Evolutionary conservation across 2,113 vertebrate genomes (phyloP).

Genomic region (Spizaetus ornatus): DNA sequence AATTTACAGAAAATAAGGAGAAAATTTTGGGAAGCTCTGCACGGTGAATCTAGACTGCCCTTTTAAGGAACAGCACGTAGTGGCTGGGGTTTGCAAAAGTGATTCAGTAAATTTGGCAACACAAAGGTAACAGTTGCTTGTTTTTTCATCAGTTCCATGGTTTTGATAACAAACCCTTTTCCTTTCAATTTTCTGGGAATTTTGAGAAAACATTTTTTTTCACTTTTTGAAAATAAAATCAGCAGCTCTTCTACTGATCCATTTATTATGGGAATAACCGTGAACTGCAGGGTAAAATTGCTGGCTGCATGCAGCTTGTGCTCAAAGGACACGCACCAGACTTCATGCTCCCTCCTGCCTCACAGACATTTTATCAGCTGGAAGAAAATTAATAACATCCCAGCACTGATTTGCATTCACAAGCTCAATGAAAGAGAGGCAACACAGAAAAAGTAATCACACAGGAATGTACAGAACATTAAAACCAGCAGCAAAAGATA

Average conservation of each 20-base stretch:
- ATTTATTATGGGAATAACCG: not conserved
- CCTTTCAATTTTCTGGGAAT: not conserved
- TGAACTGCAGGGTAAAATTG: not conserved
- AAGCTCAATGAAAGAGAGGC: not conserved
- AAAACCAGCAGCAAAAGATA: not conserved
- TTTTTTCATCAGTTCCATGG: not conserved
- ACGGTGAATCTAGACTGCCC: not conserved
- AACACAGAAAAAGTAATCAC: not conserved
- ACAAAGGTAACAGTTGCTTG: not conserved
- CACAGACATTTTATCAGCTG: not conserved
- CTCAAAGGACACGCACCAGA: not conserved
- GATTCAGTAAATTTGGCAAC: not conserved
- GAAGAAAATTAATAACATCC: conserved; percentile 1
- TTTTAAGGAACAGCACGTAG: not conserved
- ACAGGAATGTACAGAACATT: not conserved
- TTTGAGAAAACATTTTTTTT: not conserved
- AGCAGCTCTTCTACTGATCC: not conserved
- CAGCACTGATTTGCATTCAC: not conserved
- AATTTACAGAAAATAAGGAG: not conserved
- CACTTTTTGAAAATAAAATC: not conserved
- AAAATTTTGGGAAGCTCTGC: not conserved
- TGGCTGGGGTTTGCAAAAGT: not conserved
- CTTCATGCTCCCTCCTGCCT: not conserved
- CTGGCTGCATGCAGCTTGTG: not conserved
- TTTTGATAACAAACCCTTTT: not conserved